Conservation (phyloP, 2,113 vertebrate genomes). For the Caracal caracal region DNA sequence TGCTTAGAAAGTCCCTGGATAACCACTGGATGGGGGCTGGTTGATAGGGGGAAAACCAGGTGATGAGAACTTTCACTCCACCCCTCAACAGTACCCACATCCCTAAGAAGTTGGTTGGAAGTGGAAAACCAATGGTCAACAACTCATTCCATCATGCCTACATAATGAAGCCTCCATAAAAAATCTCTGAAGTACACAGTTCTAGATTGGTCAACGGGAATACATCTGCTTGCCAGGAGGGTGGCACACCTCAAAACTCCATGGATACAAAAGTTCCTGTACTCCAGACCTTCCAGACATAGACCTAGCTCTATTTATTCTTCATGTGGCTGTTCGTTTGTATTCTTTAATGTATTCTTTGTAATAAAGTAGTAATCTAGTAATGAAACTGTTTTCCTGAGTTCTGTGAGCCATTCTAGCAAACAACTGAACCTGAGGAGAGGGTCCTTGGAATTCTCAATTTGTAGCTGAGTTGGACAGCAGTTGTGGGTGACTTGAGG, state of each 20-base stretch:
- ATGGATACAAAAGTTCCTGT: background rate
- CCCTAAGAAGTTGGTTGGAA: background rate
- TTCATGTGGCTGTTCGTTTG: background rate
- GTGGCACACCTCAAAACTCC: background rate
- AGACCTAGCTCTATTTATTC: background rate
- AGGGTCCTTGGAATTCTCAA: background rate
- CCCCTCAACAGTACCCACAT: background rate
- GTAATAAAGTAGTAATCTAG: background rate
- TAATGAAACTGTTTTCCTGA: background rate
- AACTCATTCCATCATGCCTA: background rate
- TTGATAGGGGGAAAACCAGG: background rate
- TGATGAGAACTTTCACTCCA: background rate
- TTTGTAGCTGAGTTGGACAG: background rate
- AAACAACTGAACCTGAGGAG: background rate
- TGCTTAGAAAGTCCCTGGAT: background rate
- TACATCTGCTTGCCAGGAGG: background rate
- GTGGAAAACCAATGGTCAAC: background rate
- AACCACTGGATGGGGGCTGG: background rate
- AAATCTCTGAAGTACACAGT: background rate
- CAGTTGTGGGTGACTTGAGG: background rate
- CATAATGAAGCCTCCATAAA: background rate
- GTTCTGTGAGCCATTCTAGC: background rate
- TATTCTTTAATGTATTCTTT: background rate
- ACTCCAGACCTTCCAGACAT: background rate
- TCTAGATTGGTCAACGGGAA: background rate